phyloP scores from a whole-genome alignment of 2,113 vertebrate genomes.

The Platycercus adscitus region DNA sequence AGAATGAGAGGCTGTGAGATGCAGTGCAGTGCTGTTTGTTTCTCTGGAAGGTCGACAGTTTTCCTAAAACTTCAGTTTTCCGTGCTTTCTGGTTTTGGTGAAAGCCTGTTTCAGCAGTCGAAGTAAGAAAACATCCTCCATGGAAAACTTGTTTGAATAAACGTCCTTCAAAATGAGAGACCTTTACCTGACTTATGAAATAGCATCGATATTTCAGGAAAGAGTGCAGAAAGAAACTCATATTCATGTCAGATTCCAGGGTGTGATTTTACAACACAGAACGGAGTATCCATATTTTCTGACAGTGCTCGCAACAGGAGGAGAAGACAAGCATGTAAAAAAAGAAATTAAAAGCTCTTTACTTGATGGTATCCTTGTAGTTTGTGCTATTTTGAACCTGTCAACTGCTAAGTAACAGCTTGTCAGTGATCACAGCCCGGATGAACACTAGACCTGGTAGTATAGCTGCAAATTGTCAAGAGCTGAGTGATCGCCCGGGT shows the following conservation, averaged over 20 bases:
- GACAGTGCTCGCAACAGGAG: neutral
- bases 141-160: neutral
- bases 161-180: neutral
- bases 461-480: slow-evolving; percentile 33
- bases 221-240: neutral
- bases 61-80: neutral
- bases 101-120: neutral
- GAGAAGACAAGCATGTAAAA: neutral
- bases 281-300: neutral
- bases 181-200: neutral
- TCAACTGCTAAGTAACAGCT: slow-evolving; percentile 39
- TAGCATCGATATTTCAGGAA: neutral
- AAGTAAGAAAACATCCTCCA: neutral
- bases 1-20: neutral
- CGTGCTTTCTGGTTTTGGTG: neutral
- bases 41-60: neutral
- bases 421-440: neutral
- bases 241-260: neutral
- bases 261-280: neutral
- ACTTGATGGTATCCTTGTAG: neutral
- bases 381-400: slow-evolving; percentile 32
- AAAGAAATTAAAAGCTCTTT: slow-evolving; percentile 29
- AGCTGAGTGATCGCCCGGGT: slow-evolving; percentile 33
- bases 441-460: neutral
- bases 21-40: neutral